These are phyloP conservation scores for Andrena bucephala DNA, from an alignment of 2,888 invertebrate species.

Conservation along the genomic window DNA sequence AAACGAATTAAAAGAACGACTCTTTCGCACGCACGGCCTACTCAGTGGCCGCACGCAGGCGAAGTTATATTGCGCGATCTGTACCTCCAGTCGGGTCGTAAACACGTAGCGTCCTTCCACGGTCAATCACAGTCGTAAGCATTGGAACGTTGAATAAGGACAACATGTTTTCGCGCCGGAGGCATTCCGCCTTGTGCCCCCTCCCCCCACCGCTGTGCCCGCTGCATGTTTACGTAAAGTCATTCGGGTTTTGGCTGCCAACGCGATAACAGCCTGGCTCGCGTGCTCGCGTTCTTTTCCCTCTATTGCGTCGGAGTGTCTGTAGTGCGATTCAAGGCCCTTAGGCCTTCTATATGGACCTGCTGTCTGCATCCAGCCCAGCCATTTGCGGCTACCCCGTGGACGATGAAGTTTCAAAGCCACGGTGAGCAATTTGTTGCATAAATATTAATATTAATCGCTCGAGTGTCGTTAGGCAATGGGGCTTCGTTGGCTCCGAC, in stretches of 20 bases:
- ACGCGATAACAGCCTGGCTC: not conserved
- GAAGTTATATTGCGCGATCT: too few species aligned
- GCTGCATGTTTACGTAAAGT: too few species aligned
- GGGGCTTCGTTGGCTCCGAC: slow-evolving; percentile 21
- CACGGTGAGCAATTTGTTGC: slow-evolving; percentile 34
- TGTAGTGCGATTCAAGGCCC: not conserved
- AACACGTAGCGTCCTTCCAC: too few species aligned
- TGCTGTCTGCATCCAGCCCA: not conserved
- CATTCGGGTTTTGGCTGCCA: too few species aligned
- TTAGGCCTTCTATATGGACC: not conserved
- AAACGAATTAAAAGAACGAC: too few species aligned
- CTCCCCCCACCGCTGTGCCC: too few species aligned
- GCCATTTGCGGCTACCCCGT: not conserved
- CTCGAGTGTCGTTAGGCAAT: slow-evolving; percentile 5
- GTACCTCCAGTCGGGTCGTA: too few species aligned
- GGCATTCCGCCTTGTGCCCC: too few species aligned
- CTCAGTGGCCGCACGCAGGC: too few species aligned
- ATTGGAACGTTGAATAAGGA: not conserved
- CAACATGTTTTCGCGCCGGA: too few species aligned
- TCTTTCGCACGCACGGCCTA: too few species aligned
- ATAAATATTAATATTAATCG: slow-evolving; percentile 42
- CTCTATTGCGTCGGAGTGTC: not conserved
- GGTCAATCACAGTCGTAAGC: too few species aligned
- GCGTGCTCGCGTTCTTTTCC: not conserved
- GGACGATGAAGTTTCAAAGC: slow-evolving; percentile 17